Conservation (phyloP, 1,140 invertebrate species). For the Dreissena polymorpha region DNA sequence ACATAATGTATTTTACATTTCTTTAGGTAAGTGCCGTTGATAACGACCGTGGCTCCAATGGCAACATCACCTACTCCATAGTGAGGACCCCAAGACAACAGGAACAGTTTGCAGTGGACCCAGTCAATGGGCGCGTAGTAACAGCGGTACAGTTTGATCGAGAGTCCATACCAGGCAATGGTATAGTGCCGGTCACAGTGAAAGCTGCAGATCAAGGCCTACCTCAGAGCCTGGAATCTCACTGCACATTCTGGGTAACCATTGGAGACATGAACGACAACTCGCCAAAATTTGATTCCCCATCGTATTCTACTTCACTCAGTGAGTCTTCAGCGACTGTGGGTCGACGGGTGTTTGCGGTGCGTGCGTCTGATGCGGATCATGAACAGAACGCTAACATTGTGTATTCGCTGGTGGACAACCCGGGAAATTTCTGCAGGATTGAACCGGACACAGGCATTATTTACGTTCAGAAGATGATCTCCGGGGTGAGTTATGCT, state of each 20-base stretch:
- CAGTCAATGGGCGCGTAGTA: constrained; percentile 58
- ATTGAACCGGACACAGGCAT: constrained; percentile 67
- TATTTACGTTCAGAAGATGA: constrained; percentile 60
- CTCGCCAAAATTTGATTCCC: constrained; percentile 89
- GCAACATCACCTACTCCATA: constrained; percentile 63
- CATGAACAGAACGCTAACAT: constrained; percentile 62
- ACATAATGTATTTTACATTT: too few species aligned
- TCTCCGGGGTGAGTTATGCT: constrained; percentile 48
- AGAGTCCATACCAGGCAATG: constrained; percentile 54
- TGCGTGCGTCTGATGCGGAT: constrained; percentile 60
- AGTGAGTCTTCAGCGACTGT: constrained; percentile 34
- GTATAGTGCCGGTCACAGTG: constrained; percentile 60
- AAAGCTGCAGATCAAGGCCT: constrained; percentile 63
- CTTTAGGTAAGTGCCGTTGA: constrained; percentile 69
- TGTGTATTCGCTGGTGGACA: constrained; percentile 56
- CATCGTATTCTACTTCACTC: constrained; percentile 84
- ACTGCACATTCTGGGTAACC: constrained; percentile 83
- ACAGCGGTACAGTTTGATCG: constrained; percentile 59
- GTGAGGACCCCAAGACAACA: constrained; percentile 51
- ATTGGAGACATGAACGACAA: constrained; percentile 95
- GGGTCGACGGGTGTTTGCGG: constrained; percentile 52
- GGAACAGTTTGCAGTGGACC: constrained; percentile 60
- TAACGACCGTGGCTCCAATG: constrained; percentile 66
- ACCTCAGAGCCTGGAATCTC: constrained; percentile 61
- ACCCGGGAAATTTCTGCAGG: constrained; percentile 59